These are phyloP conservation scores for Tortricodes alternella DNA, from an alignment of 2,888 invertebrate genomes.

Conservation along the genomic window DNA sequence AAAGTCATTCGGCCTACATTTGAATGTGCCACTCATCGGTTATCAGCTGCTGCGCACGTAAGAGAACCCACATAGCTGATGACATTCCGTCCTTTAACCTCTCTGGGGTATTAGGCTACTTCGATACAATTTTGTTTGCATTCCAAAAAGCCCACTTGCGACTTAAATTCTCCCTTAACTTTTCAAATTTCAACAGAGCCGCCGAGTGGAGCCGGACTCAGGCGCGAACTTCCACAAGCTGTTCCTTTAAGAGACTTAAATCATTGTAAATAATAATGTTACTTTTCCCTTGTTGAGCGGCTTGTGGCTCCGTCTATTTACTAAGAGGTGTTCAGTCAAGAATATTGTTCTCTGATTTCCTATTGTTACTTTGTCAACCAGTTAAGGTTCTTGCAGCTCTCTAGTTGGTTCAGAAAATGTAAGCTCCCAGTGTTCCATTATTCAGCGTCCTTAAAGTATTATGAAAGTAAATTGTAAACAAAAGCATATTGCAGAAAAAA, in stretches of 20 bases:
- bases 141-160: constrained; percentile 16
- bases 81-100: too few relatives aligned
- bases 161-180: constrained; percentile 6
- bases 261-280: constrained; percentile 18
- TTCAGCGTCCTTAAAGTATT: too few relatives aligned
- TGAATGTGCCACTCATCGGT: too few relatives aligned
- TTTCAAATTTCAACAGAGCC: constrained; percentile 12
- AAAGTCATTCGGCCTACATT: too few relatives aligned
- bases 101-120: neutral
- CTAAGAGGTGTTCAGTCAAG: neutral
- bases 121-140: constrained; percentile 3
- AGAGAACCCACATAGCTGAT: too few relatives aligned
- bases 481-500: too few relatives aligned
- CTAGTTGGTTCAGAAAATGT: too few relatives aligned
- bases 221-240: constrained; percentile 11
- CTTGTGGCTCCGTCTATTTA: constrained; percentile 7
- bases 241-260: constrained; percentile 11
- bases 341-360: neutral
- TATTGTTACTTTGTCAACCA: neutral
- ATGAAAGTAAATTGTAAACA: too few relatives aligned
- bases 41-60: too few relatives aligned
- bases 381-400: too few relatives aligned
- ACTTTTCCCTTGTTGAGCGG: neutral
- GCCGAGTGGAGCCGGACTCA: constrained; percentile 1
- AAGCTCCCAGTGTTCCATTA: too few relatives aligned